Percentiles rank a stretch among this genome's conserved stretches.
These are phyloP conservation scores for Megalops cyprinoides DNA, from an alignment of 2,797 vertebrate genomes.

Conservation along the genomic window DNA sequence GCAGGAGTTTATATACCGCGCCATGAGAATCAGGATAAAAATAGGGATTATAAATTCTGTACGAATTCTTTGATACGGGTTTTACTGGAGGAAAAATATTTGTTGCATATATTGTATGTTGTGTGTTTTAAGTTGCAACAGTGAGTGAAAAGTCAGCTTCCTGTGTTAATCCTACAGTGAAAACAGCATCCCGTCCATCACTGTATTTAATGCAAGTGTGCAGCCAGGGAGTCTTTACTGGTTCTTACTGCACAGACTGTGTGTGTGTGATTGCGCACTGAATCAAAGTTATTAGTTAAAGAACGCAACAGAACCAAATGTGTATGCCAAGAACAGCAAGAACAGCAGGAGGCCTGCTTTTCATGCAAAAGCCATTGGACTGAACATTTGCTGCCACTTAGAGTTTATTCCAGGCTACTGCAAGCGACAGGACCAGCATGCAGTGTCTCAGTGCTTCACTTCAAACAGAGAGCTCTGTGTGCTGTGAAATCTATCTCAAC, in stretches of 20 bases:
- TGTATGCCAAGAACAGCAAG: background rate
- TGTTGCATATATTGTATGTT: background rate
- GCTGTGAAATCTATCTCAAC: background rate
- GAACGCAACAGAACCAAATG: background rate
- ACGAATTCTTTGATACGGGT: background rate
- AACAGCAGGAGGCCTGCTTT: too few relatives aligned
- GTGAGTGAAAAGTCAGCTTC: too few relatives aligned
- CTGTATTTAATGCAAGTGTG: too few relatives aligned
- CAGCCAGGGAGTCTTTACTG: too few relatives aligned
- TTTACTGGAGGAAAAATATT: background rate
- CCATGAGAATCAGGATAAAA: background rate
- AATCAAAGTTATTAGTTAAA: background rate
- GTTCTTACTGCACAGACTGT: too few relatives aligned
- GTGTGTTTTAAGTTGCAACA: background rate
- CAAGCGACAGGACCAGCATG: background rate
- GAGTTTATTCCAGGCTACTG: constrained; percentile 12
- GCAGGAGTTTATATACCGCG: background rate
- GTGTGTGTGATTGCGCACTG: too few relatives aligned
- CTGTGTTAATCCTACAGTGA: too few relatives aligned
- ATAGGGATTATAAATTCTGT: background rate
- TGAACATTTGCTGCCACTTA: constrained; percentile 26
- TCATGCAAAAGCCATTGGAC: background rate
- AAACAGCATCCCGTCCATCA: too few relatives aligned
- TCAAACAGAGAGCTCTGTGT: background rate
- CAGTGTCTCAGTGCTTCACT: background rate